Base-by-base conservation (phyloP, 2,113 vertebrate species). In the Pygathrix nemaeus region DNA sequence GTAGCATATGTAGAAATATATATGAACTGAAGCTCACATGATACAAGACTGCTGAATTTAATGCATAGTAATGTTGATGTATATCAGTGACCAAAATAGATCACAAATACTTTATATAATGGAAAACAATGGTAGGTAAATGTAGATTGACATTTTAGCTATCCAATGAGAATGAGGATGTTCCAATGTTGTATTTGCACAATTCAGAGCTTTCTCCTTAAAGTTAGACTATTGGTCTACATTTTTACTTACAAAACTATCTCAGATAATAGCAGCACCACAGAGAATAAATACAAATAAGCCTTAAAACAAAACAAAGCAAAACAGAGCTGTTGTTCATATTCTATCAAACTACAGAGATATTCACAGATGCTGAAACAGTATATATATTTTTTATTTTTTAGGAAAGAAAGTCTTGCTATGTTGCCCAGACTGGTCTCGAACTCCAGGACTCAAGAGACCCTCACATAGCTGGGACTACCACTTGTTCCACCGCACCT, bases 171-270 rank as follows among this genome's bases (percentile, higher is more conserved):
- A 30, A 45, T 78, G 10, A 48, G 38, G 38, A 16, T 82, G 5
- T 61, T 75, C 5, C 21, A 85, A 0, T 68, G 1, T 43, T 61
- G n/a, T 43, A 20, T 9, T 18, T 5, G 25, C 16, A 61, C 0
- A 57, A 50, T 21, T 93, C 32, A 82, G 25, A 90, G 43, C 32
- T 52, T 89, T 76, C 17, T 11, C 3, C 20, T 68, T 81, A 40
- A 83, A 64, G 21, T 30, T 78, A 78, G n/a, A 45, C 9, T 55
- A 55, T 14, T 45, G 61, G n/a, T 17, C 94, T 89, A 72, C 21
- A 38, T 96, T 87, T 92, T 79, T 27, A 88, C 20, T 86, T 82
- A 75, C n/a, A n/a, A 84, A 75, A 85, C 6, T 38, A 61, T 96
- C 10, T 81, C 40, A 87, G 38, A 82, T 82, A 73, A 86, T 45